Base-by-base conservation (phyloP, 2,113 vertebrate genomes). In the Lonchura striata region DNA sequence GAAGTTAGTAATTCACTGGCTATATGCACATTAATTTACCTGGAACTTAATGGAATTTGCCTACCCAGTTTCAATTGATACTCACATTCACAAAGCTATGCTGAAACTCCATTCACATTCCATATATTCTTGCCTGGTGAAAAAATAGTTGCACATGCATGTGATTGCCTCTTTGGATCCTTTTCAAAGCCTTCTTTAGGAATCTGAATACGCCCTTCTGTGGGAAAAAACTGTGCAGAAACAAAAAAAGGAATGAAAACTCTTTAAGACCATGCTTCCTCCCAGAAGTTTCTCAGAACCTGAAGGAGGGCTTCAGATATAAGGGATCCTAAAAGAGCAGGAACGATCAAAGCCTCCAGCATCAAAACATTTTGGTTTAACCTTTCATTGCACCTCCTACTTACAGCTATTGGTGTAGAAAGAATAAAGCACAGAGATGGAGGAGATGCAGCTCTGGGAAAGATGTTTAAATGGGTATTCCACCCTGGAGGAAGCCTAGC, bases 131-230 rank as follows among this genome's bases (percentile, higher is more conserved):
- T 97, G 87, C 59, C 54, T 74, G 75, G 81, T 94, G 78, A 94
- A 97, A 95, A 96, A 96, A 96, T 90, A 96, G 87, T 74, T 94
- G 82, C 90, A 96, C 94, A 93, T 88, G 94, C 94, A 95, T 96
- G 82, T 94, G 95, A 96, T 85, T 92, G 94, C 85, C 78, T 94
- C 74, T 57, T 84, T 97, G 96, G 96, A 96, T 96, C 65, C 54
- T 22, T 94, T 97, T 96, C 96, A 97, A 97, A 97, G 95, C 61
- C 78, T 92, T 79, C 84, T 91, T 92, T 94, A 88, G 88, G 95
- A 95, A 95, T 95, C 89, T 92, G 93, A 80, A 94, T 41, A 91
- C 94, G 39, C 96, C 94, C 95, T 97, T 95, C 93, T 97, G 89
- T 97, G 91, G 90, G 95, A 95, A 97, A 97, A 96, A 95, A 78